These are phyloP conservation scores for Tribolium castaneum DNA, from an alignment of 1,140 invertebrate species.

Conservation along the genomic window DNA sequence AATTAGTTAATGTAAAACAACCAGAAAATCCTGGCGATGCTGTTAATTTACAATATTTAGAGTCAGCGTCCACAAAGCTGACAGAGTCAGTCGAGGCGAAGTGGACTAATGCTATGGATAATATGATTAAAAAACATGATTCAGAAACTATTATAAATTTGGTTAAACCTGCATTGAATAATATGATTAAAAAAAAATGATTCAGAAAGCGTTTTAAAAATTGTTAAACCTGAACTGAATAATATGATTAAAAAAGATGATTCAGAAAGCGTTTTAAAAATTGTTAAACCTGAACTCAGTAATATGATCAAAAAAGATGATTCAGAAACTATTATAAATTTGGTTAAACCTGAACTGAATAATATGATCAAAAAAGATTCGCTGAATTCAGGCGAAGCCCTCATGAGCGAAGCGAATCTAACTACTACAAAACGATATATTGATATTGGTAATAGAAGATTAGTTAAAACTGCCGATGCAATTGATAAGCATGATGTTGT, in stretches of 20 bases:
- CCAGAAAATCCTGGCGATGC: constrained; percentile 36
- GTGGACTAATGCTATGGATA: background rate
- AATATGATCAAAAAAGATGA: background rate
- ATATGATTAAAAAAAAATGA: constrained; percentile 43
- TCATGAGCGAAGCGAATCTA: too few species aligned
- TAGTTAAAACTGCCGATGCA: constrained; percentile 43
- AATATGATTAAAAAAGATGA: constrained; percentile 42
- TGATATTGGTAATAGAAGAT: constrained; percentile 45
- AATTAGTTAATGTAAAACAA: constrained; percentile 42
- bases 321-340: too few species aligned
- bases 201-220: constrained; percentile 44
- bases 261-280: constrained; percentile 36
- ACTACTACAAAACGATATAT: constrained; percentile 42
- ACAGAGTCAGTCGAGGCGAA: too few species aligned
- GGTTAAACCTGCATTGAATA: constrained; percentile 41
- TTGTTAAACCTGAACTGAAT: constrained; percentile 40
- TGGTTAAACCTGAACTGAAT: constrained; percentile 35
- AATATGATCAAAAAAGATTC: constrained; percentile 41
- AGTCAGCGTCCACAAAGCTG: background rate
- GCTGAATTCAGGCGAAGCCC: too few species aligned
- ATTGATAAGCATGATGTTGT: constrained; percentile 40
- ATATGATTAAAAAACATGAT: constrained; percentile 24
- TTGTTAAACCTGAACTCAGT: constrained; percentile 9
- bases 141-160: constrained; percentile 36
- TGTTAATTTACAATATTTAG: constrained; percentile 39